phyloP scores from a whole-genome alignment of 2,113 vertebrate genomes.

The Saimiri boliviensis region DNA sequence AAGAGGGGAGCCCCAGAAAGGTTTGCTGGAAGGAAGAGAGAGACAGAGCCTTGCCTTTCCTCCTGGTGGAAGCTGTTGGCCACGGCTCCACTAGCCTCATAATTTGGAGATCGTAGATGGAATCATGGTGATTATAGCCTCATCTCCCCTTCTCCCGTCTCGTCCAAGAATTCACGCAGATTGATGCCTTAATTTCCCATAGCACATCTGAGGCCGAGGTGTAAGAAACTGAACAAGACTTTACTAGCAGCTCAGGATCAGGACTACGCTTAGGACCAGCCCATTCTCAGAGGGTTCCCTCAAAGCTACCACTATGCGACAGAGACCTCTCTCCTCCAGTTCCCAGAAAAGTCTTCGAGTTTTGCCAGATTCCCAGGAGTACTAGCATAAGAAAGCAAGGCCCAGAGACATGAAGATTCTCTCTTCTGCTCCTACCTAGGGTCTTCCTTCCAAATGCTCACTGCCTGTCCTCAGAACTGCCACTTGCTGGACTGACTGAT shows the following conservation, averaged over 20 bases:
- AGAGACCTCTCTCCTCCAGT: background rate
- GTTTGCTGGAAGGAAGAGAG: background rate
- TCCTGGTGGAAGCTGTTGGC: background rate
- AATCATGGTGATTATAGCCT: rapidly evolving
- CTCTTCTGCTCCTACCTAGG: background rate
- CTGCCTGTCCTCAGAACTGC: background rate
- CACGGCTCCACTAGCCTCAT: background rate
- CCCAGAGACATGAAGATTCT: background rate
- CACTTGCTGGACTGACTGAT: background rate
- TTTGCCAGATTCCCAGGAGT: background rate
- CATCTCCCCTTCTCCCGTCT: background rate
- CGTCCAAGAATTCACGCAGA: background rate
- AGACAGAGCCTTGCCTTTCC: background rate
- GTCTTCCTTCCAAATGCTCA: background rate
- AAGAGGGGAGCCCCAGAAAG: background rate
- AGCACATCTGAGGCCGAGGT: background rate
- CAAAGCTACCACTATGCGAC: background rate
- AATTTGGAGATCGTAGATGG: background rate
- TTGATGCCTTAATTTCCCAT: background rate
- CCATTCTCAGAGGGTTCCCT: background rate
- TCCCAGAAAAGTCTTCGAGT: background rate
- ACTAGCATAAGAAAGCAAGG: background rate
- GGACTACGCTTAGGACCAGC: background rate
- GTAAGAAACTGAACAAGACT: background rate
- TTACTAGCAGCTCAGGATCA: background rate